Percentiles rank a stretch among this genome's conserved stretches.
Conservation (phyloP, 2,888 invertebrate species). For the Noctua janthina region DNA sequence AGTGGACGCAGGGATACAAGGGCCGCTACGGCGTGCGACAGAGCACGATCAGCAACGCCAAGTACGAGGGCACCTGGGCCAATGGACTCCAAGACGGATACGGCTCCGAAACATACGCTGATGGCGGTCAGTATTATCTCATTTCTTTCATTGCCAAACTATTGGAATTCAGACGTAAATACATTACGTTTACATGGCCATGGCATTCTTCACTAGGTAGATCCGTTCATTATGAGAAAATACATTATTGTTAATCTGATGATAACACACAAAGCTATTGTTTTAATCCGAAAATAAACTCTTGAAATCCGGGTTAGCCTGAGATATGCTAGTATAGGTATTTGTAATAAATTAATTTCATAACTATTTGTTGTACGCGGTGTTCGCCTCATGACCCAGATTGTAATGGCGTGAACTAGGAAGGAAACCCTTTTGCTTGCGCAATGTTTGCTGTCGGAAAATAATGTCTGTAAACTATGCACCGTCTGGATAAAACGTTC, state of each 20-base stretch:
- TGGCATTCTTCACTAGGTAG: slow-evolving; percentile 77
- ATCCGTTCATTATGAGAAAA: slow-evolving; percentile 71
- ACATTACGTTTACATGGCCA: slow-evolving; percentile 81
- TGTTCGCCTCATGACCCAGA: slow-evolving; percentile 80
- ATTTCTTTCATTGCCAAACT: slow-evolving; percentile 81
- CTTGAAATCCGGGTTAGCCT: slow-evolving; percentile 63
- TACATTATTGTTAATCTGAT: slow-evolving; percentile 74
- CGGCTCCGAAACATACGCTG: slow-evolving; percentile 99
- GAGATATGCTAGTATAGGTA: slow-evolving; percentile 36
- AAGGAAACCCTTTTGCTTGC: slow-evolving; percentile 76
- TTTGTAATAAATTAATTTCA: slow-evolving; percentile 64
- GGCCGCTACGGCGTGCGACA: slow-evolving; percentile 99
- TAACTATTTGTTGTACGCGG: slow-evolving; percentile 57
- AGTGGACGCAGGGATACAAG: slow-evolving; percentile 99
- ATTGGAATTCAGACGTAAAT: slow-evolving; percentile 83
- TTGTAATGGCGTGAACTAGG: slow-evolving; percentile 77
- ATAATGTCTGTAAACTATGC: slow-evolving; percentile 69
- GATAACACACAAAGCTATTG: slow-evolving; percentile 65
- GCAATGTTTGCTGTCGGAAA: slow-evolving; percentile 77
- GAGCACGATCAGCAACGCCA: slow-evolving; percentile 98
- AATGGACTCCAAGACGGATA: slow-evolving; percentile 99
- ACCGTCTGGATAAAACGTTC: slow-evolving; percentile 52
- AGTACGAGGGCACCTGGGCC: slow-evolving; percentile 99
- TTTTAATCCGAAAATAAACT: slow-evolving; percentile 65
- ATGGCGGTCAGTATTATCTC: slow-evolving; percentile 95